phyloP scores from a whole-genome alignment of 2,113 vertebrate species.

The Coregonus clupeaformis region DNA sequence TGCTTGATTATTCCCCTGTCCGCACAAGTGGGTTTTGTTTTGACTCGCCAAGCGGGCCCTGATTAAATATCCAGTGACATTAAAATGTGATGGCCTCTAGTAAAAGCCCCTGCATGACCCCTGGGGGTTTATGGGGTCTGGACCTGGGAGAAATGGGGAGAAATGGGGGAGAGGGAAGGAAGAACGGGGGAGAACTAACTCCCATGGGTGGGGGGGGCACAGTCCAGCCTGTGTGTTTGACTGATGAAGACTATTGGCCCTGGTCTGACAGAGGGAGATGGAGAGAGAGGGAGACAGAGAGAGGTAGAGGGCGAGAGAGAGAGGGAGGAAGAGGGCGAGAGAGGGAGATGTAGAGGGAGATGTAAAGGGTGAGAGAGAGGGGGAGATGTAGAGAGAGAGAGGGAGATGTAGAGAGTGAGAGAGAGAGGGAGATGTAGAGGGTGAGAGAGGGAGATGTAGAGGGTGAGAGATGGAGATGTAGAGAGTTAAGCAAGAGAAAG shows the following conservation, averaged over 20 bases:
- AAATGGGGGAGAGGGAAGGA: background rate
- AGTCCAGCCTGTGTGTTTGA: constrained; percentile 26
- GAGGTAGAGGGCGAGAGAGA: background rate
- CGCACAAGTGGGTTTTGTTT: constrained; percentile 25
- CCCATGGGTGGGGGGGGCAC: constrained; percentile 19
- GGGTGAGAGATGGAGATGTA: background rate
- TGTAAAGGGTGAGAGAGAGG: background rate
- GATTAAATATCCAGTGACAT: constrained; percentile 39
- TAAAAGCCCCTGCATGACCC: constrained; percentile 27
- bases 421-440: background rate
- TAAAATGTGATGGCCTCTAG: constrained; percentile 30
- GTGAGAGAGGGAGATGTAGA: background rate
- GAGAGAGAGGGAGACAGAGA: background rate
- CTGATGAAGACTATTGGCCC: background rate
- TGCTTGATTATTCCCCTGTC: constrained; percentile 2
- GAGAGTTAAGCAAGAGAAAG: background rate
- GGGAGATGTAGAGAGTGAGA: background rate
- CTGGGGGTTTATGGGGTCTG: constrained; percentile 9
- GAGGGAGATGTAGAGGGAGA: background rate
- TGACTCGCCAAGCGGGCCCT: constrained; percentile 17
- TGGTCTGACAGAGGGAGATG: background rate
- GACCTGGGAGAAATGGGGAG: constrained; percentile 1
- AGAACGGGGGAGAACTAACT: constrained; percentile 6
- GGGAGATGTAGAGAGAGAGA: background rate
- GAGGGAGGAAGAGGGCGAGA: too few relatives aligned